These are phyloP conservation scores for Accipiter cooperii DNA, from an alignment of 2,113 vertebrate species.

Conservation along the genomic window DNA sequence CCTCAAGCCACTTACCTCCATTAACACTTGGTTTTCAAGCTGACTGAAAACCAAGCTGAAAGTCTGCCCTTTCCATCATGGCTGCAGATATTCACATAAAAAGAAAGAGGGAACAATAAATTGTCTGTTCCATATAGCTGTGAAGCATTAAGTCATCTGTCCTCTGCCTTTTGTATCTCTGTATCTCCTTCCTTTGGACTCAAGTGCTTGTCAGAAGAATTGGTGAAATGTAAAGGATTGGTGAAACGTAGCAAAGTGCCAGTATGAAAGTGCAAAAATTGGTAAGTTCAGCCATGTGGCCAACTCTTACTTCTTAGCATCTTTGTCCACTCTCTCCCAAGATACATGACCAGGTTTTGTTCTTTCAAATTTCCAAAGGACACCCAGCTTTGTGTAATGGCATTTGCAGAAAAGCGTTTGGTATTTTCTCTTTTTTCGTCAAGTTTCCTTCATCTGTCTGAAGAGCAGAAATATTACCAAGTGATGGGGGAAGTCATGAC, in stretches of 20 bases:
- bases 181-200: not conserved
- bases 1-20: not conserved
- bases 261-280: not conserved
- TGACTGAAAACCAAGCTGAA: not conserved
- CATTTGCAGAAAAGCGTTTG: not conserved
- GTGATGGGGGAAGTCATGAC: not conserved
- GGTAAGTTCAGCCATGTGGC: not conserved
- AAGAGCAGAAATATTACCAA: not conserved
- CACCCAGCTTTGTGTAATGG: not conserved
- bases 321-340: not conserved
- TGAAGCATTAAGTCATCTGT: not conserved
- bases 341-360: not conserved
- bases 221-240: not conserved
- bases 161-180: not conserved
- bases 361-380: not conserved
- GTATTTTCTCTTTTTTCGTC: not conserved
- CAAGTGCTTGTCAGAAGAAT: not conserved
- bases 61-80: not conserved
- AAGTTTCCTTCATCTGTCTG: not conserved
- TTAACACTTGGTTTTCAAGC: not conserved
- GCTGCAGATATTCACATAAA: not conserved
- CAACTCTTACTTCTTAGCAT: not conserved
- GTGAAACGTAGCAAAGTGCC: not conserved
- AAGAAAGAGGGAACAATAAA: not conserved
- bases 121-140: not conserved